Conservation (phyloP, 2,113 vertebrate species). For the Rhabdomys dilectus region DNA sequence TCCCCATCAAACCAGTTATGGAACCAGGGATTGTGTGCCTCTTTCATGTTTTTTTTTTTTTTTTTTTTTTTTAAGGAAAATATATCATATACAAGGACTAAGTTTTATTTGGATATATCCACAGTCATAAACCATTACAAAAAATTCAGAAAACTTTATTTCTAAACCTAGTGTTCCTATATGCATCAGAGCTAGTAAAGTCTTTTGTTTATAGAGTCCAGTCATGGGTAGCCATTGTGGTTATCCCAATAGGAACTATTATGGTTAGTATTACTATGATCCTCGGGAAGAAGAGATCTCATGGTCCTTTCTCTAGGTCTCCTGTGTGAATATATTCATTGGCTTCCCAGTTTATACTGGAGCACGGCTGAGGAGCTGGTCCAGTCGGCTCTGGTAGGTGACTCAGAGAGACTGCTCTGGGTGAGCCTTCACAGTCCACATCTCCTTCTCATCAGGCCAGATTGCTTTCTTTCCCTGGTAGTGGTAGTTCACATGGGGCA, state of each 20-base stretch:
- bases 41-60: not conserved
- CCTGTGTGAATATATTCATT: not conserved
- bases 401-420: not conserved
- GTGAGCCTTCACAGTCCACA: not conserved
- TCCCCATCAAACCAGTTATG: not conserved
- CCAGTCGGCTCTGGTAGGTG: not conserved
- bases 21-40: not conserved
- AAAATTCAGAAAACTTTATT: not conserved
- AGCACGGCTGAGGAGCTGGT: not conserved
- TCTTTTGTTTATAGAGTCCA: not conserved
- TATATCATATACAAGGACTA: not conserved
- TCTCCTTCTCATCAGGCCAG: not conserved
- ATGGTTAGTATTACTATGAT: not conserved
- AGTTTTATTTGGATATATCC: not conserved
- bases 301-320: not conserved
- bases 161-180: not conserved
- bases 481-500: not conserved
- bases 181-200: not conserved
- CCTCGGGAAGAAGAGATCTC: not conserved
- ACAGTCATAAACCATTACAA: not conserved
- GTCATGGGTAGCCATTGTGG: not conserved
- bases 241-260: not conserved
- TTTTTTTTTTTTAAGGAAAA: not conserved
- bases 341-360: not conserved
- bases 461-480: not conserved